Base-by-base conservation (phyloP, 37 sponge, comb jelly and placozoan species). In the Hexactinellida sp. region DNA sequence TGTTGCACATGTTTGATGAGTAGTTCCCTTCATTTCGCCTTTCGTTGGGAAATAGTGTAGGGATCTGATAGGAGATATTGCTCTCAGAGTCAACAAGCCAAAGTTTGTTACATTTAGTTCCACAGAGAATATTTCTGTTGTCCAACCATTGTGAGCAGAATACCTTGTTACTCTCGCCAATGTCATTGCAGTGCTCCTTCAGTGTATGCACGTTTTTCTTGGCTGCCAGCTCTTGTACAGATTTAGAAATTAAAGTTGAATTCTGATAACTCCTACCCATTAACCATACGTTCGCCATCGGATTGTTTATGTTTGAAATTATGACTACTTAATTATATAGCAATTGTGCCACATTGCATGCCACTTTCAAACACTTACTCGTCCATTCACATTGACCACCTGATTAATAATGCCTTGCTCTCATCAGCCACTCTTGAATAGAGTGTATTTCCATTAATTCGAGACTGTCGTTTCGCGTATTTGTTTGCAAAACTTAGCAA, bases 131-230 rank as follows among this genome's bases (percentile, higher is more conserved):
- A 37, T 89, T 39, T 36, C 88, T 85, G 34, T 94, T 92, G 38
- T 92, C 87, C 16, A 94, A 23, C 94, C 94, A 94, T 16, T 89
- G 84, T 34, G 94, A 90, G 0, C 90, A 90, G 82, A 94, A 94
- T 30, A 94, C 85, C 54, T 94, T 94, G 83, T 94, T 90, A 16
- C 85, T 87, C 23, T 91, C 87, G 23, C 89, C 89, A 37, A 91
- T 41, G n/a, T 86, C 41, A 1, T 91, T 34, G 24, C 51, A 0
- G n/a, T 54, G 83, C 54, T 94, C 94, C 36, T 51, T 83, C 16
- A 91, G 55, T 13, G 90, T n/a, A 37, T 54, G 37, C 0, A 92
- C 90, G 38, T 91, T 32, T n/a, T 84, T 82, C 5, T 87, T 82
- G 7, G 91, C 86, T 25, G 76, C 76, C 21, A 25, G 13, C 34